Conservation (phyloP, 2,888 invertebrate species). For the Athalia cordata region DNA sequence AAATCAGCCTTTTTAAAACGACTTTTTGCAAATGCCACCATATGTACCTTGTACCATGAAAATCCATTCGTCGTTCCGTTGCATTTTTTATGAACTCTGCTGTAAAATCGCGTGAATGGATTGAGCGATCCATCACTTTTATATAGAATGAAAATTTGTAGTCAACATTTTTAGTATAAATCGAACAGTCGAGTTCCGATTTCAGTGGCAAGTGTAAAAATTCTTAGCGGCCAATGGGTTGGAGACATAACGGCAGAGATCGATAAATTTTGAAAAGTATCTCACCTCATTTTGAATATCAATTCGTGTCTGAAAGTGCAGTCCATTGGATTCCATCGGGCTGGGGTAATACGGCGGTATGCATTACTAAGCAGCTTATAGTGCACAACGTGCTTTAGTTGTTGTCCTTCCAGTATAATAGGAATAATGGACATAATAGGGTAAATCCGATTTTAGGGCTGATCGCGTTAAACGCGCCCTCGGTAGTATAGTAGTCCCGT, state of each 20-base stretch:
- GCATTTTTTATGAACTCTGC: conserved; percentile 14
- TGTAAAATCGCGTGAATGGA: background rate
- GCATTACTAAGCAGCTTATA: conserved; percentile 65
- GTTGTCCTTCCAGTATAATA: conserved; percentile 56
- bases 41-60: background rate
- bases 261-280: no score
- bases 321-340: background rate
- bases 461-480: conserved; percentile 70
- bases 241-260: no score
- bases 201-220: no score
- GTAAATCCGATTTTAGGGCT: conserved; percentile 69
- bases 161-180: no score
- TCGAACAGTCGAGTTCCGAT: no score
- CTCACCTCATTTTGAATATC: no score
- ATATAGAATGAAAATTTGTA: no score
- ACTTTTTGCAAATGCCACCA: conserved; percentile 18
- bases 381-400: conserved; percentile 53
- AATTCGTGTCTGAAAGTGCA: no score
- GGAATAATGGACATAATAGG: conserved; percentile 60
- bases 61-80: conserved; percentile 1
- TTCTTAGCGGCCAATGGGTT: no score
- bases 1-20: conserved; percentile 33
- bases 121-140: background rate
- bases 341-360: conserved; percentile 55
- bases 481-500: conserved; percentile 47